phyloP scores from a whole-genome alignment of 2,113 vertebrate genomes.

The Sciurus niger region DNA sequence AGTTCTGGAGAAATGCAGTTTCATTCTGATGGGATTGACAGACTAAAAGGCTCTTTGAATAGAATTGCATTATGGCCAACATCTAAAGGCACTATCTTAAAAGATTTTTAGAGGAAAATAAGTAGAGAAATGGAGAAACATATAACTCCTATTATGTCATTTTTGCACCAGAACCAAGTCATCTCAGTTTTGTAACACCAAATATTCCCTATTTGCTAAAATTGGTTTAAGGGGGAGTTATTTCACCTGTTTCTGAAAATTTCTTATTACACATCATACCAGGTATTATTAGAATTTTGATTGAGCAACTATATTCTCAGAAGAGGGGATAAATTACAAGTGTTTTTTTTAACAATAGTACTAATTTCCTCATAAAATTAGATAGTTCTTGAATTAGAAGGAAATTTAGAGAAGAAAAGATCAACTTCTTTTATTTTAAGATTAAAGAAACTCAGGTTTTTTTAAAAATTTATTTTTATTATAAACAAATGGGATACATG shows the following conservation, averaged over 20 bases:
- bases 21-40: background rate
- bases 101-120: background rate
- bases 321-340: background rate
- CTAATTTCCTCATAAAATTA: background rate
- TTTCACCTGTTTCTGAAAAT: background rate
- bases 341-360: background rate
- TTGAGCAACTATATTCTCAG: background rate
- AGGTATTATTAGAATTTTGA: background rate
- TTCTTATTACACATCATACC: background rate
- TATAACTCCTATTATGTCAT: background rate
- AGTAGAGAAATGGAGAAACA: background rate
- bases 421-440: background rate
- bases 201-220: slow-evolving; percentile 8
- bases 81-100: background rate
- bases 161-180: background rate
- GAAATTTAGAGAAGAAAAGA: background rate
- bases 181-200: background rate
- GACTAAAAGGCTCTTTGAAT: background rate
- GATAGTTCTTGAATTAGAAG: background rate
- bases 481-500: too few species aligned
- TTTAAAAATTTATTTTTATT: too few species aligned
- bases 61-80: background rate
- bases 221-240: background rate
- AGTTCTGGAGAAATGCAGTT: background rate
- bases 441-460: background rate